Evolutionary conservation across 1,140 invertebrate species (phyloP), one percentile per base, ranked within the genome.

Genomic region (Saccostrea cuccullata): DNA sequence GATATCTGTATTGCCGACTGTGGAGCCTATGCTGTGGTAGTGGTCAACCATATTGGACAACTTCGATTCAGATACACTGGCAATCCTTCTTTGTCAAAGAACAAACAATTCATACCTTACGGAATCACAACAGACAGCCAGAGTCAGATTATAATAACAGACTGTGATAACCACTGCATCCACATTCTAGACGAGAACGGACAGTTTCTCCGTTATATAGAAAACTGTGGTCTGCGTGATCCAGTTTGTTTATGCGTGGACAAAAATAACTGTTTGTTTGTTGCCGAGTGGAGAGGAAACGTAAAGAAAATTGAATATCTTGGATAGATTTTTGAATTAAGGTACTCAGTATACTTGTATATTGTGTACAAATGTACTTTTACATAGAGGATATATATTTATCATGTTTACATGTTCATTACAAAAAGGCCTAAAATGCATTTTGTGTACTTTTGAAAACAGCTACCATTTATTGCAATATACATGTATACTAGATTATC

Each of bases 121-220:
- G 70, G 70, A 12, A 77, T 77, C 70, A 36, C 70, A 77, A 77
- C 70, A 30, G 70, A 77, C 70, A 77, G 70, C 15, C 70, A 77
- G 26, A 36, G 70, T 77, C 70, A 17, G 12, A 77, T 77, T 26
- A 26, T 77, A 26, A 77, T 17, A 67, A 17, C 60, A 67, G 60
- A 67, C 60, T 1, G 20, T 23, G 0, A 67, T 36, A 77, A 77
- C 70, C 70, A 77, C 30, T 77, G 70, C 30, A 77, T 77, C 70
- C 70, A 77, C 30, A 77, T 36, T 4, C 70, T 77, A 26, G 70
- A 77, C 30, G 12, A 77, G 70, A 77, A 77, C 30, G 70, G 70
- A 77, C 70, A 17, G 30, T 77, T 77, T 6, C 23, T 77, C 70
- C 70, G 70, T 30, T 77, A 15, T 36, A 77, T 77, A 30, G 70